These are phyloP conservation scores for Ips typographus DNA, from an alignment of 1,140 invertebrate species.

Conservation along the genomic window DNA sequence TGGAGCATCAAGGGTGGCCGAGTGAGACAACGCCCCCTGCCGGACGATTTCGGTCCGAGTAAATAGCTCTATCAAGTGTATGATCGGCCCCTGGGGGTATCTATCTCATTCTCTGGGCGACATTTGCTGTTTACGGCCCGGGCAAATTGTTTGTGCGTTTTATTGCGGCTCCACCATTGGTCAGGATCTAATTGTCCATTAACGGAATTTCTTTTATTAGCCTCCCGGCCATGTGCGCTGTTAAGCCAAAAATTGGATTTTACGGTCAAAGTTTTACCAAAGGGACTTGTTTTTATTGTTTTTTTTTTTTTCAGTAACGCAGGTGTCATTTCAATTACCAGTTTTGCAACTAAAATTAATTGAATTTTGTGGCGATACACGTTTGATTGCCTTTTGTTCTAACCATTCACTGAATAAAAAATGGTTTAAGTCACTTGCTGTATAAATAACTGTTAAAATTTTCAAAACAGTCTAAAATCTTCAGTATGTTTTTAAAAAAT, in stretches of 20 bases:
- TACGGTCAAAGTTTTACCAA: constrained; percentile 6
- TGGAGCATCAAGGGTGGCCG: not conserved
- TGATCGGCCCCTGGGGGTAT: constrained; percentile 2
- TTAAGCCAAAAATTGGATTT: constrained; percentile 14
- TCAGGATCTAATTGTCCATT: constrained; percentile 15
- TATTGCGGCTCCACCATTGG: constrained; percentile 15
- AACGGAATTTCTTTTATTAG: constrained; percentile 11
- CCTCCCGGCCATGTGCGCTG: not conserved
- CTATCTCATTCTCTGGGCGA: constrained; percentile 6
- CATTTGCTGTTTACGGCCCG: constrained; percentile 16
- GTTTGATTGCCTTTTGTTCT: too few species aligned
- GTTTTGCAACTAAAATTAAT: too few species aligned
- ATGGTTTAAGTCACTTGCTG: too few species aligned
- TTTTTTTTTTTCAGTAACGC: too few species aligned
- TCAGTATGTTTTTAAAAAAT: too few species aligned
- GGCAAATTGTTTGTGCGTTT: constrained; percentile 22
- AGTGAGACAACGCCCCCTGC: not conserved
- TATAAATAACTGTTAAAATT: too few species aligned
- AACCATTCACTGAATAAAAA: too few species aligned
- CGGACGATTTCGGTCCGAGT: not conserved
- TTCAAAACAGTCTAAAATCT: too few species aligned
- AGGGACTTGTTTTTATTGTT: not conserved
- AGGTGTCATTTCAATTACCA: too few species aligned
- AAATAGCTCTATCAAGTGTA: constrained; percentile 18
- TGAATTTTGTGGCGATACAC: too few species aligned